These are phyloP conservation scores for Hyperoplus immaculatus DNA, from an alignment of 2,797 vertebrate species.

Conservation along the genomic window DNA sequence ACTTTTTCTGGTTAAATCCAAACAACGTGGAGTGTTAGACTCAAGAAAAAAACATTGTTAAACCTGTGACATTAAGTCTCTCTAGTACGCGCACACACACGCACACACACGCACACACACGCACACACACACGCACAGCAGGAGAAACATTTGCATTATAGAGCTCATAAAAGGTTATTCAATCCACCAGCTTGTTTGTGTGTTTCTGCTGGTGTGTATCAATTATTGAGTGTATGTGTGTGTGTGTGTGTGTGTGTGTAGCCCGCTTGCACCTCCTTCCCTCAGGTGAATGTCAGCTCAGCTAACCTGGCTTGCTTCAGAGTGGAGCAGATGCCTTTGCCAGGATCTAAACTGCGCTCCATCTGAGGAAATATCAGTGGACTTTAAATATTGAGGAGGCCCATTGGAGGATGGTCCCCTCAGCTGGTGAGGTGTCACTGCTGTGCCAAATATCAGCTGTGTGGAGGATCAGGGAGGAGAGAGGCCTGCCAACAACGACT, in stretches of 20 bases:
- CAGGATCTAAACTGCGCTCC: slow-evolving; percentile 60
- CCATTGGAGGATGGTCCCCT: slow-evolving; percentile 60
- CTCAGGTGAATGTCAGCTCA: slow-evolving; percentile 50
- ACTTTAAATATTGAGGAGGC: slow-evolving; percentile 66
- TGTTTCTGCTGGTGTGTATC: background rate
- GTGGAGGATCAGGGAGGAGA: slow-evolving; percentile 46
- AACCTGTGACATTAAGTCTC: background rate
- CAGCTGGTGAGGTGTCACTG: slow-evolving; percentile 48
- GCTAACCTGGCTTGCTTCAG: slow-evolving; percentile 38
- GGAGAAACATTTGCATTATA: slow-evolving; percentile 51
- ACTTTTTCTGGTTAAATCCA: background rate
- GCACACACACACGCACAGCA: background rate
- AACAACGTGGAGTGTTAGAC: slow-evolving; percentile 13
- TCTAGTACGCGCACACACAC: background rate
- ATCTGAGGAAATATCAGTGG: slow-evolving; percentile 73
- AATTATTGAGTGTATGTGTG: background rate
- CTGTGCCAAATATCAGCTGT: slow-evolving; percentile 70
- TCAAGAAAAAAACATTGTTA: background rate
- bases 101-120: background rate
- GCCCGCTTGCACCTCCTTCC: slow-evolving; percentile 6
- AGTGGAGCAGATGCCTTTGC: slow-evolving; percentile 42
- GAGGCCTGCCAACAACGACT: slow-evolving; percentile 38
- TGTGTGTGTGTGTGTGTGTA: slow-evolving; percentile 11
- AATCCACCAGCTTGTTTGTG: slow-evolving; percentile 24
- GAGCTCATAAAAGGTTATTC: slow-evolving; percentile 57